Percentiles rank a stretch among this genome's conserved stretches.
phyloP scores from a whole-genome alignment of 2,113 vertebrate species.

The Hiodon tergisus region DNA sequence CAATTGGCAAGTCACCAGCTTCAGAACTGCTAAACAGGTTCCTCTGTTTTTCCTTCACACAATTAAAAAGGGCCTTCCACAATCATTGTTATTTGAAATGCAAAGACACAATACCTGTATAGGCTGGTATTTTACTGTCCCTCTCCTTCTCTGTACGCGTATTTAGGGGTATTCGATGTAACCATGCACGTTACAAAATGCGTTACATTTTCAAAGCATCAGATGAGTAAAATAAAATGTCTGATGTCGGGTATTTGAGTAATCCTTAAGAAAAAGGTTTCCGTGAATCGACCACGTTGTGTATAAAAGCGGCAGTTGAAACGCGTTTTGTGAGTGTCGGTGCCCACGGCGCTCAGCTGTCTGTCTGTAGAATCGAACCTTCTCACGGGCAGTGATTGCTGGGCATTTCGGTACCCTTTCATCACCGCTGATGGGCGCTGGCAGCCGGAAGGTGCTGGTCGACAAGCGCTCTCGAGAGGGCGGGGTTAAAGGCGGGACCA shows the following conservation, averaged over 20 bases:
- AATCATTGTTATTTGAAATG: neutral
- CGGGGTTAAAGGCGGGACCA: neutral
- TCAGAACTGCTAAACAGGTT: constrained; percentile 28
- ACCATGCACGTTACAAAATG: neutral
- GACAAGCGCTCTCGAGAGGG: no score
- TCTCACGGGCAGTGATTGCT: neutral
- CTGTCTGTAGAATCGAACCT: neutral
- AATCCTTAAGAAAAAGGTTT: constrained; percentile 45
- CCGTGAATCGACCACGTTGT: constrained; percentile 25
- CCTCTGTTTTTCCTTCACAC: constrained; percentile 2
- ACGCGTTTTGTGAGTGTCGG: constrained; percentile 15
- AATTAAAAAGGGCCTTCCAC: neutral
- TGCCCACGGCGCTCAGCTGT: neutral
- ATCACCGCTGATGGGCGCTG: no score
- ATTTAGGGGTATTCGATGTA: neutral
- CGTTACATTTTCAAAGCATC: constrained; percentile 30
- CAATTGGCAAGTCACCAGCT: constrained; percentile 50
- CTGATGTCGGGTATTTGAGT: constrained; percentile 44
- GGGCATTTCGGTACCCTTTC: neutral
- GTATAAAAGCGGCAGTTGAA: constrained; percentile 15
- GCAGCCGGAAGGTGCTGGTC: no score
- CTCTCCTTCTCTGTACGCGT: neutral
- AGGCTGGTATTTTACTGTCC: neutral
- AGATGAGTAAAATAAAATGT: constrained; percentile 38
- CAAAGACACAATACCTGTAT: neutral